Conservation (phyloP, 2,797 vertebrate species). For the Ceryle rudis region DNA sequence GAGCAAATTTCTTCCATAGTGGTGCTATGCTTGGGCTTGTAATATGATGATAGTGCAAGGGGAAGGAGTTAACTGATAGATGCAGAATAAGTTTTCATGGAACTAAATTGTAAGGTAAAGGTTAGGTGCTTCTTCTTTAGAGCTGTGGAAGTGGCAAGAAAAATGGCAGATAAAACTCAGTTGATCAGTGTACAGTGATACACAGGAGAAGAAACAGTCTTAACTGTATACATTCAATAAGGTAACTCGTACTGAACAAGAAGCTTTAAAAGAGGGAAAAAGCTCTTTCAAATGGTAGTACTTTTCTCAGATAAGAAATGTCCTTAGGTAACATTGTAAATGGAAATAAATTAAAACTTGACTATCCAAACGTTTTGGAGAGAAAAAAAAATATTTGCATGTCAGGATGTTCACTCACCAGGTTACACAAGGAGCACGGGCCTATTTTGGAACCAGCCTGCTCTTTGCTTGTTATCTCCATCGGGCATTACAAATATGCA, state of each 20-base stretch:
- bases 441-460: slow-evolving; percentile 21
- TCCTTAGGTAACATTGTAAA: slow-evolving; percentile 55
- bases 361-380: slow-evolving; percentile 34
- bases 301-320: slow-evolving; percentile 56
- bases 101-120: slow-evolving; percentile 39
- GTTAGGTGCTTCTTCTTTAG: slow-evolving; percentile 26
- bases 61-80: slow-evolving; percentile 12
- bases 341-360: slow-evolving; percentile 63
- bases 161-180: slow-evolving; percentile 34
- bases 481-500: slow-evolving; percentile 27
- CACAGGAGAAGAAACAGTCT: not conserved
- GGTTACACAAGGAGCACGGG: slow-evolving; percentile 34
- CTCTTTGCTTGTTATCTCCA: not conserved
- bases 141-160: slow-evolving; percentile 12
- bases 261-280: slow-evolving; percentile 30
- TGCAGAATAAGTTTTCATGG: slow-evolving; percentile 23
- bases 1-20: not conserved
- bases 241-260: not conserved
- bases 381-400: slow-evolving; percentile 44
- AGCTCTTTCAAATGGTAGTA: slow-evolving; percentile 20
- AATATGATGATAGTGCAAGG: not conserved
- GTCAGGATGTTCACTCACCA: slow-evolving; percentile 41
- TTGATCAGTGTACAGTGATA: slow-evolving; percentile 10
- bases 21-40: not conserved
- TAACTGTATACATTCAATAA: slow-evolving; percentile 30